Base-by-base conservation (phyloP, 2,888 invertebrate genomes). In the Thera obeliscata region DNA sequence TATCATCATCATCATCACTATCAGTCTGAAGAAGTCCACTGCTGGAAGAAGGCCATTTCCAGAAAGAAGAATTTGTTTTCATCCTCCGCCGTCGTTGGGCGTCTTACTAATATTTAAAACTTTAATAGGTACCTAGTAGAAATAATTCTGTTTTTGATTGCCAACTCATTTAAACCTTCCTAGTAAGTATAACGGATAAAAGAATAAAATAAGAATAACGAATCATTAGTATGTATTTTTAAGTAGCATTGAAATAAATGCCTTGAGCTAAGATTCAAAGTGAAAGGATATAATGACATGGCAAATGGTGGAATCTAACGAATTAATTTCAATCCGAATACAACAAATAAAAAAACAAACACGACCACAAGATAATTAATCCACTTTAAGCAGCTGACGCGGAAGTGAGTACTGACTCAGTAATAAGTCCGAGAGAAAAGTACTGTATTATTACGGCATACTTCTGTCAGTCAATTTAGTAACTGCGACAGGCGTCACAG, bases 371-470 rank as follows among this genome's bases (percentile, higher is more conserved):
- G 61, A 74, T 73, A 71, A 73, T 63, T 68, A 71, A 65, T 69
- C 50, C 69, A 65, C 55, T 69, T 59, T 65, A 65, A 56, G 57
- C 76, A 76, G 75, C 72, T 77, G 73, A 78, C 73, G 70, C 73
- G 71, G 73, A 75, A 76, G 74, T 36, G 49, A 57, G 55, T 62
- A 58, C 64, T 46, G 46, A 56, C 56, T 55, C 50, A 41, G 22
- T 68, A 43, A 5, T 43, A 7, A 61, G 68, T 41, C 5, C 43
- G 8, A 38, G 50, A 64, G 61, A 56, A 33, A 33, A 9, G 6
- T 3, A 38, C 48, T 2, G 36, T 48, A n/a, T 65, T 56, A n/a
- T 41, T 33, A 56, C 60, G 43, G 50, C 61, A 61, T 43, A 3
- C 2, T 54, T 56, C 22, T 9, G 9, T n/a, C 6, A n/a, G 52